A percentile compares a stretch with the other conserved stretches of the same genome.
phyloP scores from a whole-genome alignment of 2,797 vertebrate genomes.

The Phrynocephalus forsythii region DNA sequence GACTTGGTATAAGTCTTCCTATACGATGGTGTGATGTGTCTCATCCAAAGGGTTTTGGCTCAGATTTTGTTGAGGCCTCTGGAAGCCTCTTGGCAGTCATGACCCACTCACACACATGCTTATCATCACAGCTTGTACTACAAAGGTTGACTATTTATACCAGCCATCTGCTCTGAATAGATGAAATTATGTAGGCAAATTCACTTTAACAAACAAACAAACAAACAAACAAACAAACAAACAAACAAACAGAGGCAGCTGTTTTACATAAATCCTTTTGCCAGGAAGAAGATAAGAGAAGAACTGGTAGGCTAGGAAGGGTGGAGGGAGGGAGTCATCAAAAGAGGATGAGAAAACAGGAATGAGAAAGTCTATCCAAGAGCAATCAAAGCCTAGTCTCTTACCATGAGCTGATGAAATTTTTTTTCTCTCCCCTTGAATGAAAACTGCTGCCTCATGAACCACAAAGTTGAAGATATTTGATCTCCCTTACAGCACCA shows the following conservation, averaged over 20 bases:
- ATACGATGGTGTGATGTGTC: not conserved
- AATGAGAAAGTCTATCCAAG: constrained; percentile 31
- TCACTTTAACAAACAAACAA: constrained; percentile 16
- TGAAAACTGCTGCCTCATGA: constrained; percentile 49
- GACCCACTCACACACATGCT: not conserved
- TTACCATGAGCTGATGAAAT: constrained; percentile 34
- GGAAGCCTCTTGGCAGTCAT: not conserved
- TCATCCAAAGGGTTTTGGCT: not conserved
- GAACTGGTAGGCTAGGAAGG: constrained; percentile 24
- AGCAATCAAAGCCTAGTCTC: constrained; percentile 32
- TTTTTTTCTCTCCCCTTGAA: constrained; percentile 3
- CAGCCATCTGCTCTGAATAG: not conserved
- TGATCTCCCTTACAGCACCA: constrained; percentile 38
- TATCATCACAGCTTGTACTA: not conserved
- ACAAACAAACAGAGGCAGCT: constrained; percentile 52
- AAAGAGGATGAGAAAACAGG: constrained; percentile 23
- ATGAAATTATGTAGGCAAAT: constrained; percentile 40
- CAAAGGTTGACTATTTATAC: not conserved
- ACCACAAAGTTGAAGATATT: constrained; percentile 42
- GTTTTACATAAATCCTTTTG: constrained; percentile 27
- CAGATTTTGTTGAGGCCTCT: not conserved
- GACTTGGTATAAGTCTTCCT: too few species aligned
- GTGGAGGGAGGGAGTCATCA: not conserved
- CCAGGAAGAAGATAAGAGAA: constrained; percentile 25
- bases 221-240: not conserved